These are phyloP conservation scores for Aeoliscus strigatus DNA, from an alignment of 2,797 vertebrate genomes.

Conservation along the genomic window DNA sequence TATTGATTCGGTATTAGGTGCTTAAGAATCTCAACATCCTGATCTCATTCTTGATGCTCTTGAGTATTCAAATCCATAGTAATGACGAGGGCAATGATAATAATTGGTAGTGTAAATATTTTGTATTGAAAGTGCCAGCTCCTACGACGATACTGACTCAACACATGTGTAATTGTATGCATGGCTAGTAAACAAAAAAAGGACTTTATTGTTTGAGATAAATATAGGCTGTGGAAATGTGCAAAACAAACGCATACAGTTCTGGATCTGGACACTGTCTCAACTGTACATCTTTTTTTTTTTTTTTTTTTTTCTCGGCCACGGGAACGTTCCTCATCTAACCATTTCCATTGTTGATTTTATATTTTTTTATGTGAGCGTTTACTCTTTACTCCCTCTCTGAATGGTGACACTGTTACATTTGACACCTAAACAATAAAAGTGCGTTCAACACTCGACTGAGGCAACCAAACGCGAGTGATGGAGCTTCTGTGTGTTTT, in stretches of 20 bases:
- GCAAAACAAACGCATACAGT: slow-evolving; percentile 63
- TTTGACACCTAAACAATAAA: slow-evolving; percentile 79
- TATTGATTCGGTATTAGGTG: slow-evolving; percentile 28
- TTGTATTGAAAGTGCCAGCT: slow-evolving; percentile 71
- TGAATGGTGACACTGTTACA: slow-evolving; percentile 76
- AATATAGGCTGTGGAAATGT: slow-evolving; percentile 67
- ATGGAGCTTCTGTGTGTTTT: not conserved
- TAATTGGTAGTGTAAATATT: slow-evolving; percentile 67
- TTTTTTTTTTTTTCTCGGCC: no score
- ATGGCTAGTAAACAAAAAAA: slow-evolving; percentile 66
- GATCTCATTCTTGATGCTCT: slow-evolving; percentile 42
- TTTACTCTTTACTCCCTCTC: slow-evolving; percentile 69
- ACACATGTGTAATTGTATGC: slow-evolving; percentile 63
- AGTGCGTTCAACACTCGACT: slow-evolving; percentile 71
- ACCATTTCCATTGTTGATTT: slow-evolving; percentile 77
- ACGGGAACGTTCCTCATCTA: slow-evolving; percentile 57
- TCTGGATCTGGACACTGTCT: slow-evolving; percentile 65
- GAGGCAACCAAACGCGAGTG: slow-evolving; percentile 13
- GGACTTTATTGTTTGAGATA: slow-evolving; percentile 60
- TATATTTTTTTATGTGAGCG: slow-evolving; percentile 81
- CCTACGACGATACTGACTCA: slow-evolving; percentile 61
- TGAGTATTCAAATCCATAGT: slow-evolving; percentile 57
- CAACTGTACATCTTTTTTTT: slow-evolving; percentile 62
- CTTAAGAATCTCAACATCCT: slow-evolving; percentile 25
- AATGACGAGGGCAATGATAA: slow-evolving; percentile 26